phyloP scores from a whole-genome alignment of 2,797 vertebrate species.

The Falco columbarius region DNA sequence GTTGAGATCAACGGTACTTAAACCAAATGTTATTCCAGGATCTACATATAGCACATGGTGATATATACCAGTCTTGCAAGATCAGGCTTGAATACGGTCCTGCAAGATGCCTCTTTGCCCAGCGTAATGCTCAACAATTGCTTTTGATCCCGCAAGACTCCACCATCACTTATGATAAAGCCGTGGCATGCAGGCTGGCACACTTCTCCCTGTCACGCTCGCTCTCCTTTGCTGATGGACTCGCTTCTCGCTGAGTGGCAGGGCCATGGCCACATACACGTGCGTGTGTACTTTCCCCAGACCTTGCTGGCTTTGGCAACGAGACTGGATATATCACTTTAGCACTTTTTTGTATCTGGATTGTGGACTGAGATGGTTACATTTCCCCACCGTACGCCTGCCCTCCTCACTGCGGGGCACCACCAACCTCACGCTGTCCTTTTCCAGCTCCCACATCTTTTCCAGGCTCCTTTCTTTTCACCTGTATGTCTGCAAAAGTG shows the following conservation, averaged over 20 bases:
- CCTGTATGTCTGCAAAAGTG: background rate
- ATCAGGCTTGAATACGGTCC: background rate
- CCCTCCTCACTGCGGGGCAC: fast-evolving
- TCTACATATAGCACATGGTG: background rate
- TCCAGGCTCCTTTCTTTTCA: background rate
- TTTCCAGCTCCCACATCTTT: background rate
- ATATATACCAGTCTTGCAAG: background rate
- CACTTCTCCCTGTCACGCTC: fast-evolving
- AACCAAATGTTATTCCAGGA: background rate
- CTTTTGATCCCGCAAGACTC: background rate
- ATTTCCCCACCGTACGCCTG: fast-evolving
- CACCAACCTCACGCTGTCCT: background rate
- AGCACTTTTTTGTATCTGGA: background rate
- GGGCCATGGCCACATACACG: fast-evolving
- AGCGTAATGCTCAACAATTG: fast-evolving
- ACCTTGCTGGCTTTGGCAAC: background rate
- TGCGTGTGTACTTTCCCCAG: background rate
- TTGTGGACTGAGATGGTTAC: background rate
- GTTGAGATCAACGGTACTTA: background rate
- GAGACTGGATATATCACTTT: background rate
- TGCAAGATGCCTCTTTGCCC: background rate
- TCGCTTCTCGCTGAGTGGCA: background rate
- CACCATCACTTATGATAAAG: background rate
- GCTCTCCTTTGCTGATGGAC: background rate
- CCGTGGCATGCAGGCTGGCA: background rate